Evolutionary conservation across 2,113 vertebrate genomes (phyloP).

Genomic region (Brevimyrus niger): DNA sequence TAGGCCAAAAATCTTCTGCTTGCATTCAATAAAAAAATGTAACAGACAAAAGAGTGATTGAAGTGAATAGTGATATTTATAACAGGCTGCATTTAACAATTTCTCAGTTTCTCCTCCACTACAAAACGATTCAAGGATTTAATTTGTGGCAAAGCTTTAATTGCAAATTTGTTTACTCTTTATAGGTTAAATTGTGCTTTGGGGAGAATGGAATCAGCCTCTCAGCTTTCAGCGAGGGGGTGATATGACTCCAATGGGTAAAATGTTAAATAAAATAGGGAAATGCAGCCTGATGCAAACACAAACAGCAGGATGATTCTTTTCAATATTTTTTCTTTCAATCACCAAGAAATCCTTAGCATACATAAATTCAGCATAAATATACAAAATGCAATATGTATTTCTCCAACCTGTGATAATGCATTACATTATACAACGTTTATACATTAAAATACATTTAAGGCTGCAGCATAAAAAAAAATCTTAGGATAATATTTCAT

Average conservation of each 20-base stretch:
- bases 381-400: neutral
- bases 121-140: neutral
- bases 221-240: neutral
- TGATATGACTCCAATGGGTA: neutral
- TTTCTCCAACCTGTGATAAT: neutral
- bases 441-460: neutral
- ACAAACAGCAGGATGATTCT: neutral
- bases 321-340: neutral
- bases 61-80: neutral
- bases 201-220: neutral
- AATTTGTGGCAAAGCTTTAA: neutral
- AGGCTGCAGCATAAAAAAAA: neutral
- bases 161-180: conserved; percentile 1
- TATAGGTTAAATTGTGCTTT: conserved; percentile 2
- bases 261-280: neutral
- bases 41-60: neutral
- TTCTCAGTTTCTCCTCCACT: neutral
- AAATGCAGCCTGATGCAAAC: neutral
- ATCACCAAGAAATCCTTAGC: neutral
- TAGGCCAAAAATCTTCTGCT: neutral
- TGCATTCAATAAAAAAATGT: neutral
- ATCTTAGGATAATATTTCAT: neutral
- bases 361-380: neutral
- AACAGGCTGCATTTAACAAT: neutral
- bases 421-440: neutral